Evolutionary conservation across 2,113 vertebrate genomes (phyloP), one percentile per base, ranked within the genome.

Genomic region (Calidris pygmaea): DNA sequence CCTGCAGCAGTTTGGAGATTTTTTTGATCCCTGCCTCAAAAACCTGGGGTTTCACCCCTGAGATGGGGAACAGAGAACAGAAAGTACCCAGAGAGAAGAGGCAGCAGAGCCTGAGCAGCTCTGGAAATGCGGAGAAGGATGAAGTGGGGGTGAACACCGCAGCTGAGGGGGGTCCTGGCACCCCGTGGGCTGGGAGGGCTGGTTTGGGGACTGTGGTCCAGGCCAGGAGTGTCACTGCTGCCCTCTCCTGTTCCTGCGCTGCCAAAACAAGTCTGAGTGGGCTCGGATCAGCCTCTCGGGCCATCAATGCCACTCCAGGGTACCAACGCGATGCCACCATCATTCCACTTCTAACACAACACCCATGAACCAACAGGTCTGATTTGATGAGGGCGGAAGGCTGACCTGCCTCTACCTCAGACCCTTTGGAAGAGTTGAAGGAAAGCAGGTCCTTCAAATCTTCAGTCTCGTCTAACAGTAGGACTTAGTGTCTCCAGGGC

Each of bases 101-200:
- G 74, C 65, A 45, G 41, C 58, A n/a, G 48, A 88, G 30, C 58
- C 35, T 12, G 4, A 27, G 30, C 12, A 29, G 53, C 43, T 53
- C 78, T 53, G 70, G 78, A 60, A 67, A 74, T 8, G 27, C 68
- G 26, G 43, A 43, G 41, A 50, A 78, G 43, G 59, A 72, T 29
- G 19, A 23, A 9, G 6, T 32, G 11, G 18, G 47, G n/a, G 55
- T 15, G 56, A 58, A 20, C 32, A 19, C 4, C 0, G 0, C 3
- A 16, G 65, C 65, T 34, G 48, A 85, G 74, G 35, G 39, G 12
- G 56, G 35, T 78, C 35, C 88, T 56, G 65, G 80, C 56, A 48
- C 39, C 68, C 52, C 1, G 0, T 22, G 29, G 9, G 29, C 19
- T 32, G n/a, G 39, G 47, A 39, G n/a, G 47, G 39, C 21, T 70